Base-by-base conservation (phyloP, 2,888 invertebrate species). In the Cryptops parisi region DNA sequence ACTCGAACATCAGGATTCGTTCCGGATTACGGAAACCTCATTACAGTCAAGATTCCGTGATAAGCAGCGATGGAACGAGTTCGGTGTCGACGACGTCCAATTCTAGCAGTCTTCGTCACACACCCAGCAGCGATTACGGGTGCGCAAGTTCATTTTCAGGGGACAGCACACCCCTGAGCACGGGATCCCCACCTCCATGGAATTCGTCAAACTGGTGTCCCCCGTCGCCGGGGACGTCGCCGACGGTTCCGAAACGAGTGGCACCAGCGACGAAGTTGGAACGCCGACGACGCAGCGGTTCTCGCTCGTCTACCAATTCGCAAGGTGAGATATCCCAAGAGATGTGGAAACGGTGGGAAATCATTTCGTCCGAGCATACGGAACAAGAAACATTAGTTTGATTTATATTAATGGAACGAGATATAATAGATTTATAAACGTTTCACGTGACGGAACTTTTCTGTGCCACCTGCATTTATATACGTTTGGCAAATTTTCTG, bases 351-450 rank as follows among this genome's bases (percentile, higher is more conserved):
- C 72, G 86, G 57, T 77, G 83, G 56, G 85, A 85, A 69, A 72
- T 86, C 54, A 86, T 87, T 63, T 82, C 85, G 43, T 85, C 85
- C 69, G 82, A 82, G 56, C 78, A 72, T 1, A 72, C 72, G 59
- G 65, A 69, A 44, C 60, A 58, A n/a, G 61, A 60, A 55, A 61
- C 60, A 40, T 58, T 59, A 25, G 58, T 60, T 26, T 60, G 54
- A 57, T 17, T n/a, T n/a, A n/a, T n/a, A n/a, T n/a, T n/a, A n/a
- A n/a, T n/a, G n/a, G n/a, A n/a, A n/a, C n/a, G n/a, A n/a, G n/a
- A n/a, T n/a, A n/a, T n/a, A n/a, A n/a, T n/a, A n/a, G n/a, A n/a
- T n/a, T n/a, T n/a, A n/a, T n/a, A n/a, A n/a, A n/a, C n/a, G n/a
- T n/a, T n/a, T n/a, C n/a, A n/a, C n/a, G n/a, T n/a, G n/a, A n/a